phyloP scores from a whole-genome alignment of 2,113 vertebrate genomes.

The Hepsetus odoe region DNA sequence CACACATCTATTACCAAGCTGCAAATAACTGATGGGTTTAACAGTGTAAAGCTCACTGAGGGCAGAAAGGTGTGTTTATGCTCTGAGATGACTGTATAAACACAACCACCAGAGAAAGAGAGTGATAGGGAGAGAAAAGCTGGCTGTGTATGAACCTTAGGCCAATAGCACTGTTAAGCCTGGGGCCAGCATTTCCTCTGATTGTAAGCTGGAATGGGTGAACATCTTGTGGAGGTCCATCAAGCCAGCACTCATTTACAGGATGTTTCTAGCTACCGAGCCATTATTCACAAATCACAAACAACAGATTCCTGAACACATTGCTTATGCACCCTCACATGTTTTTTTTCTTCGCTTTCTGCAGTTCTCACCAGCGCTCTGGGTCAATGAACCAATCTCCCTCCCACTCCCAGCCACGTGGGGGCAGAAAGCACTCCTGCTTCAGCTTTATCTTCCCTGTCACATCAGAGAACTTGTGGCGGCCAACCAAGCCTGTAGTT shows the following conservation, averaged over 20 bases:
- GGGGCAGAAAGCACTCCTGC: conserved; percentile 91
- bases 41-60: neutral
- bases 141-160: conserved; percentile 22
- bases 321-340: neutral
- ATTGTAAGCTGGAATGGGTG: conserved; percentile 52
- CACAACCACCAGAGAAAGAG: conserved; percentile 30
- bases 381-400: conserved; percentile 91
- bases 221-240: neutral
- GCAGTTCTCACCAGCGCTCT: conserved; percentile 79
- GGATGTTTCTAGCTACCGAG: neutral
- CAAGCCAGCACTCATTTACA: conserved; percentile 20
- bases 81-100: conserved; percentile 51
- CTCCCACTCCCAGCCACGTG: conserved; percentile 94
- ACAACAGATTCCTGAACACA: neutral
- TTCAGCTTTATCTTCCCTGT: conserved; percentile 97
- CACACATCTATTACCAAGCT: neutral
- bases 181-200: conserved; percentile 62
- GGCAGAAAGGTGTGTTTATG: conserved; percentile 8
- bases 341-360: neutral
- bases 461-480: conserved; percentile 93
- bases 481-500: conserved; percentile 90
- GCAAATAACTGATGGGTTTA: neutral
- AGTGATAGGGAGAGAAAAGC: conserved; percentile 14
- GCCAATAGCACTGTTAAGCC: conserved; percentile 46
- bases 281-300: neutral